Conservation (phyloP, 1,140 invertebrate species). For the Bombus cullumanus region DNA sequence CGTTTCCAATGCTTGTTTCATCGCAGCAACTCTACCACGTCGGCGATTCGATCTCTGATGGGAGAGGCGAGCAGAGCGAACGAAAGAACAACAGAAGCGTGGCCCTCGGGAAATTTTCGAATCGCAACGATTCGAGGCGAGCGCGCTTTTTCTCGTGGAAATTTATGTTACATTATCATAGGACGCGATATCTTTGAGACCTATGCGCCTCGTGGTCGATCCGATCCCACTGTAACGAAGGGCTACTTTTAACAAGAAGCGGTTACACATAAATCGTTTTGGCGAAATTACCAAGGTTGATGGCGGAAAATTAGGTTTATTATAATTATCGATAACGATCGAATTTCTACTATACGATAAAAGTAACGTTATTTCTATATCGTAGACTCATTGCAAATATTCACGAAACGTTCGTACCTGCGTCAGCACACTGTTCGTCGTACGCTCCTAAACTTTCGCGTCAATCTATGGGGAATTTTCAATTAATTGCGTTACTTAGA, state of each 20-base stretch:
- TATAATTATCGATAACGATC: too few relatives aligned
- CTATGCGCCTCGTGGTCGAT: neutral
- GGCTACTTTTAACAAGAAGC: neutral
- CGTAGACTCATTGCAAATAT: too few relatives aligned
- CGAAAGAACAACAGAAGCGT: conserved; percentile 1
- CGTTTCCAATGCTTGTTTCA: neutral
- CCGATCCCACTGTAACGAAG: conserved; percentile 48
- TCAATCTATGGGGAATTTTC: too few relatives aligned
- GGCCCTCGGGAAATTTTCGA: conserved; percentile 51
- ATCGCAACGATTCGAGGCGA: conserved; percentile 37
- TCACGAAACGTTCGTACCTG: too few relatives aligned
- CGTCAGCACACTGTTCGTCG: too few relatives aligned
- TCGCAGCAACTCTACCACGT: neutral
- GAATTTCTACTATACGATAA: too few relatives aligned
- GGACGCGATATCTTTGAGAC: conserved; percentile 42
- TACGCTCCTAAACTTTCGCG: too few relatives aligned
- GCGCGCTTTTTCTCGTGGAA: conserved; percentile 55
- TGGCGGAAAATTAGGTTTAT: too few relatives aligned
- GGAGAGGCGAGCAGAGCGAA: conserved; percentile 29
- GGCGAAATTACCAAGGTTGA: too few relatives aligned
- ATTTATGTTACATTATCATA: conserved; percentile 27
- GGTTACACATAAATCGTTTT: neutral
- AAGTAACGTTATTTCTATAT: too few relatives aligned
- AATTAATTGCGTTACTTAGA: too few relatives aligned
- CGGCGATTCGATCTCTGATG: neutral